Conservation (phyloP, 2,113 vertebrate genomes). For the Muscicapa adusta region DNA sequence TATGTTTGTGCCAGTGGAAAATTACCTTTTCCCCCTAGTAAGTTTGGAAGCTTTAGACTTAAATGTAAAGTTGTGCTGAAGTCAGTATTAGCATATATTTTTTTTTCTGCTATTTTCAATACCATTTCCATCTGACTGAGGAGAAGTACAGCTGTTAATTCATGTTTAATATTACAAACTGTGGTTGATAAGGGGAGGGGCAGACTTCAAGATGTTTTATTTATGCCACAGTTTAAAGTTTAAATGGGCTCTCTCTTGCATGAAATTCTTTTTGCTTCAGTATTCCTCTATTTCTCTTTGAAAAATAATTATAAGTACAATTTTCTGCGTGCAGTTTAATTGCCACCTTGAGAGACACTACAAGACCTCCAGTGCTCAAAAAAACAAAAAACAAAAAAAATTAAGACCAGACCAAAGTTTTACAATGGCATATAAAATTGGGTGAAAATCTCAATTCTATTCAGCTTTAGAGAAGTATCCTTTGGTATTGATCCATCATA, state of each 20-base stretch:
- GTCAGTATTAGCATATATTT: background rate
- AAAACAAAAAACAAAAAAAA: background rate
- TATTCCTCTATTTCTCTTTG: background rate
- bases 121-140: background rate
- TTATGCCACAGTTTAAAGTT: background rate
- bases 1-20: constrained; percentile 37
- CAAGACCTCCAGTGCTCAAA: background rate
- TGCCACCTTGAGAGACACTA: background rate
- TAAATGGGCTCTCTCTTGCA: background rate
- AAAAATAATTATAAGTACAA: background rate
- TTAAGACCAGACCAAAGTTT: background rate
- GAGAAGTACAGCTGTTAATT: background rate
- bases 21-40: background rate
- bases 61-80: constrained; percentile 14
- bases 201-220: background rate
- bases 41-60: background rate
- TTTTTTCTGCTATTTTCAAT: background rate
- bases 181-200: background rate
- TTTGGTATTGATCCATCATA: background rate
- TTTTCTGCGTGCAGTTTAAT: background rate
- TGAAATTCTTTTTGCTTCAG: background rate
- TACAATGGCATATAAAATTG: background rate
- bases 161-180: background rate
- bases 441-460: background rate
- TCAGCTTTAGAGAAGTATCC: background rate